These are phyloP conservation scores for Pagetopsis macropterus DNA, from an alignment of 2,797 vertebrate species.

Conservation along the genomic window DNA sequence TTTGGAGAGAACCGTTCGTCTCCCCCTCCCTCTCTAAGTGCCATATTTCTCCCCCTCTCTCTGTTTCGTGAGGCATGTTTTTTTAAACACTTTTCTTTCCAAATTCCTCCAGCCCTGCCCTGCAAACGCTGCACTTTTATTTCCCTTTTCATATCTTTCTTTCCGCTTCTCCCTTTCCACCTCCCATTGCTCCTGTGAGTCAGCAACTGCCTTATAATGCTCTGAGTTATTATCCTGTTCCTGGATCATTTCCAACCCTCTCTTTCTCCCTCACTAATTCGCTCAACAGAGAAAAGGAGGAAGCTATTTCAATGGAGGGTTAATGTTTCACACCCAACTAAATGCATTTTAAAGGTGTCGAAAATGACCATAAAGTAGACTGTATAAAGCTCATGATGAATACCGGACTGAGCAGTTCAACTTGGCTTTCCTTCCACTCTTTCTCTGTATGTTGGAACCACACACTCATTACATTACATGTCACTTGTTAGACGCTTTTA, in stretches of 20 bases:
- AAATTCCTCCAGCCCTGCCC: slow-evolving; percentile 43
- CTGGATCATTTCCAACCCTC: slow-evolving; percentile 32
- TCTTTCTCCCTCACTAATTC: slow-evolving; percentile 17
- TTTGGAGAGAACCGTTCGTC: slow-evolving; percentile 67
- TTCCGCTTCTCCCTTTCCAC: slow-evolving; percentile 46
- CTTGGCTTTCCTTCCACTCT: not conserved
- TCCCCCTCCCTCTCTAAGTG: slow-evolving; percentile 37
- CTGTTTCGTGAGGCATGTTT: slow-evolving; percentile 31
- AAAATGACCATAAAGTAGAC: not conserved
- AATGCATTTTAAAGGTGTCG: slow-evolving; percentile 1
- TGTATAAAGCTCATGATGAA: not conserved
- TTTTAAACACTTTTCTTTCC: slow-evolving; percentile 43
- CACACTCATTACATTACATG: not conserved
- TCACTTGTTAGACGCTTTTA: no score
- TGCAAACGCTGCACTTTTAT: slow-evolving; percentile 50
- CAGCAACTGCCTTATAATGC: slow-evolving; percentile 55
- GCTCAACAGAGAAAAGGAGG: slow-evolving; percentile 19
- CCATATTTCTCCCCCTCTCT: slow-evolving; percentile 41
- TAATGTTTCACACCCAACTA: slow-evolving; percentile 17
- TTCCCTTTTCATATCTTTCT: slow-evolving; percentile 50
- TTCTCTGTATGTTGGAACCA: not conserved
- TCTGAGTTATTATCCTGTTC: slow-evolving; percentile 49
- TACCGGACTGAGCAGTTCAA: not conserved
- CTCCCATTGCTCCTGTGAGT: slow-evolving; percentile 61
- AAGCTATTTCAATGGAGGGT: slow-evolving; percentile 21